Evolutionary conservation across 2,888 invertebrate genomes (phyloP).

Genomic region (Watsonalla cultraria): DNA sequence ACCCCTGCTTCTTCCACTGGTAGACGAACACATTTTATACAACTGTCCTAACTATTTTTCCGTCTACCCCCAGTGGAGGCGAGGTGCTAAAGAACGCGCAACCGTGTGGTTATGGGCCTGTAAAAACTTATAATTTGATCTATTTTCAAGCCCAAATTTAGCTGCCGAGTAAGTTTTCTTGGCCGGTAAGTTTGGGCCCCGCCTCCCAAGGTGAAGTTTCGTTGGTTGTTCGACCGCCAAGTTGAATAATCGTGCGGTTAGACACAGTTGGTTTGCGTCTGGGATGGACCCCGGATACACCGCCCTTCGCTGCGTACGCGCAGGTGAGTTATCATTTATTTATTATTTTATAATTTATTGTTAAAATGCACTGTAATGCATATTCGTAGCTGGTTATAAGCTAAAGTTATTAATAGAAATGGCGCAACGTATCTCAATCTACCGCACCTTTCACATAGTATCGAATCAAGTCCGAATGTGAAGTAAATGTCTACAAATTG

Average conservation of each 20-base stretch:
- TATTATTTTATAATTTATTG: neutral
- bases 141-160: neutral
- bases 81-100: neutral
- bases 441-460: neutral
- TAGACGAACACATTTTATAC: neutral
- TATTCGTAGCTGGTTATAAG: too few relatives aligned
- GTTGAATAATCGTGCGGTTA: conserved; percentile 44
- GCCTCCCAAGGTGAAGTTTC: conserved; percentile 8
- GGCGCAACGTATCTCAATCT: neutral
- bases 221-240: conserved; percentile 22
- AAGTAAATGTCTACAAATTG: neutral
- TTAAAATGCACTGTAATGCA: too few relatives aligned
- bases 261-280: conserved; percentile 17
- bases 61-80: neutral
- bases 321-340: conserved; percentile 40
- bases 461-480: neutral
- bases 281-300: conserved; percentile 30
- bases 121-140: neutral
- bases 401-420: too few relatives aligned
- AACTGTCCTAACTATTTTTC: neutral
- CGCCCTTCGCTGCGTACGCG: conserved; percentile 16
- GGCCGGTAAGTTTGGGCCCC: neutral
- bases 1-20: neutral
- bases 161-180: neutral
- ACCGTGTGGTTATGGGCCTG: neutral